These are phyloP conservation scores for Sterrhoptilus dennistouni DNA, from an alignment of 2,113 vertebrate genomes.

Conservation along the genomic window DNA sequence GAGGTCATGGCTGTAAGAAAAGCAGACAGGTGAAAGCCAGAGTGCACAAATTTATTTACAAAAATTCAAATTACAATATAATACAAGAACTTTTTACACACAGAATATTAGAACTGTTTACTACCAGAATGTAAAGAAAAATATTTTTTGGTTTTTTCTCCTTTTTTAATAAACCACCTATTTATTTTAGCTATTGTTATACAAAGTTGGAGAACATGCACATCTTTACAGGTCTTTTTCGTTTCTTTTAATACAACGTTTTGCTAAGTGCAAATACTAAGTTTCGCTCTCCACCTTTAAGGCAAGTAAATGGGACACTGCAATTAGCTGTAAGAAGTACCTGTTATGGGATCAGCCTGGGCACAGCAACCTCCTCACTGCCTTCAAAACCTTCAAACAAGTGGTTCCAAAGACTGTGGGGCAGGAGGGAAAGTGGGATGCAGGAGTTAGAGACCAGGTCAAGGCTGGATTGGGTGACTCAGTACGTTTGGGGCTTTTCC, in stretches of 20 bases:
- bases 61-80: conserved; percentile 79
- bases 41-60: conserved; percentile 81
- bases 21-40: not conserved
- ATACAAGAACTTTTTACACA: conserved; percentile 80
- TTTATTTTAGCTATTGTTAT: conserved; percentile 67
- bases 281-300: conserved; percentile 79
- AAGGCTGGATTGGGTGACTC: not conserved
- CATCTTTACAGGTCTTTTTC: conserved; percentile 33
- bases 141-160: not conserved
- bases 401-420: not conserved
- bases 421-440: not conserved
- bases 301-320: conserved; percentile 73
- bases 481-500: not conserved
- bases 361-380: not conserved
- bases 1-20: accelerated
- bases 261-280: conserved; percentile 80
- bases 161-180: conserved; percentile 65
- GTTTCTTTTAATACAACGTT: conserved; percentile 42
- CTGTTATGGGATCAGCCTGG: not conserved
- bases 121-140: conserved; percentile 75
- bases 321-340: conserved; percentile 17
- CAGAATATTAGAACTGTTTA: conserved; percentile 64
- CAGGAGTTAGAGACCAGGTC: not conserved
- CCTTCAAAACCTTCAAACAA: not conserved
- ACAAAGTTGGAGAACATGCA: conserved; percentile 78